phyloP scores from a whole-genome alignment of 1,140 invertebrate genomes.

The Aradophagus sp. region DNA sequence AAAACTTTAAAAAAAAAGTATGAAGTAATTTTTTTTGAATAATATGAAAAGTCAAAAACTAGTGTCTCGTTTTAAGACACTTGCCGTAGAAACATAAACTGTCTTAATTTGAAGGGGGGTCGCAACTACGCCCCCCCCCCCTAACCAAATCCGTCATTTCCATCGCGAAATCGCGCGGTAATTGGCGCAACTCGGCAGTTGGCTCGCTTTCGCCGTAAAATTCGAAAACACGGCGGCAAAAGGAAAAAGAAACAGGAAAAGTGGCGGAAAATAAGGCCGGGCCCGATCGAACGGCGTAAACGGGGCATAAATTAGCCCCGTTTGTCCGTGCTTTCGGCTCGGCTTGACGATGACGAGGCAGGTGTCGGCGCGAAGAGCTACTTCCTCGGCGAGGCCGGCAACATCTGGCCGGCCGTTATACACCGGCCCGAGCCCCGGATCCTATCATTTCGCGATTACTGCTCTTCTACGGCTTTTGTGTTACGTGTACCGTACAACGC shows the following conservation, averaged over 20 bases:
- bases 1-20: too few species aligned
- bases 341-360: conserved; percentile 66
- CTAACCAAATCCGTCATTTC: too few species aligned
- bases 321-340: conserved; percentile 41
- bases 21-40: too few species aligned
- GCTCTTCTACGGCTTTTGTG: conserved; percentile 55
- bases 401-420: conserved; percentile 69
- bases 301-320: conserved; percentile 63
- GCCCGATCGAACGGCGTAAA: conserved; percentile 62
- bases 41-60: too few species aligned
- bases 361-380: conserved; percentile 63
- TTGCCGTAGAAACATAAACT: too few species aligned
- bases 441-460: conserved; percentile 67
- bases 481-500: conserved; percentile 36
- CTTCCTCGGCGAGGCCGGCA: conserved; percentile 63
- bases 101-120: too few species aligned
- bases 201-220: conserved; percentile 33
- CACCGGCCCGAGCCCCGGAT: conserved; percentile 55
- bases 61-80: too few species aligned
- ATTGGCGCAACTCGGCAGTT: conserved; percentile 22
- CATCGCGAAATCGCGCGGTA: conserved; percentile 1
- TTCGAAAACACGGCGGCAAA: conserved; percentile 50
- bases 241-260: conserved; percentile 52
- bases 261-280: conserved; percentile 47
- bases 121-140: too few species aligned